Evolutionary conservation across 2,888 invertebrate genomes (phyloP), one percentile per base, ranked within the genome.

Genomic region (Amphipyra tragopoginis): DNA sequence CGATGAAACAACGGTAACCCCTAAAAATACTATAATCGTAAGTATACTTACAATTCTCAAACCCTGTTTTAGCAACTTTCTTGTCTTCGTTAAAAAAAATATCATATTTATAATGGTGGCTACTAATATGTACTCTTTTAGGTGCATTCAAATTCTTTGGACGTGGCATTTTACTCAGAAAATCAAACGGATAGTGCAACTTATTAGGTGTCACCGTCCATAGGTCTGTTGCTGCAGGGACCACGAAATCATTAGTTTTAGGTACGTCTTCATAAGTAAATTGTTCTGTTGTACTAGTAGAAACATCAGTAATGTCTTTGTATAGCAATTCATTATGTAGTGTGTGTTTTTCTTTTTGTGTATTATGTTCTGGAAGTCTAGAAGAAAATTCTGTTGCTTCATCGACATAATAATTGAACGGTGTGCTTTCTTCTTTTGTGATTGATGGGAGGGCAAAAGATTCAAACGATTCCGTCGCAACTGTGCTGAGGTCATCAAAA

Each of bases 61-160:
- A 0, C 7, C 15, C 26, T 0, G 7, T 2, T 34, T 56, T 63
- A 1, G 11, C 2, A 26, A 7, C 6, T n/a, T 29, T 47, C 11
- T 63, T 74, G 0, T 45, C 33, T 6, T 76, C 73, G 15, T 70
- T 56, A 39, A 82, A 73, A 47, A 78, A 79, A 2, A 84, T 64
- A n/a, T 86, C 85, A 33, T 83, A 86, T 49, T 82, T 84, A 11
- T 80, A 83, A 40, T 79, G 82, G 5, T 83, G 79, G 6, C 83
- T 77, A 15, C 74, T 81, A 5, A 85, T 82, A 34, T 72, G 77
- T 0, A 86, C 69, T 34, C 80, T 76, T 13, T 84, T 80, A 0
- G 85, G 82, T 1, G 50, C 29, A 34, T 58, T 40, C 0, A 40
- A 33, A 9, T 55, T 39, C 14, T 71, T 72, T 0, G 6, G 4